Evolutionary conservation across 2,888 invertebrate genomes (phyloP).

Genomic region (Spilarctia lutea): DNA sequence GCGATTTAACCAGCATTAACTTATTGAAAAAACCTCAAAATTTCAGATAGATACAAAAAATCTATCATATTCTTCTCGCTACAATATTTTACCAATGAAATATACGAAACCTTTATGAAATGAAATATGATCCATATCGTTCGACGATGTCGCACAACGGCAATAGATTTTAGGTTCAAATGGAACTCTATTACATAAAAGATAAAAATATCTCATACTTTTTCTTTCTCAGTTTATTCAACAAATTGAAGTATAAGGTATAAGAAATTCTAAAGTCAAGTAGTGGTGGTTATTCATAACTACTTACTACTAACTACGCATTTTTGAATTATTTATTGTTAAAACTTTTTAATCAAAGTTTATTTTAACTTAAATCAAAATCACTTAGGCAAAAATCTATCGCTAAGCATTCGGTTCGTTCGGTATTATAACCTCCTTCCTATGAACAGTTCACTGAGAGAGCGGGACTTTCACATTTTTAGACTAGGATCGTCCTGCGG

Average conservation of each 20-base stretch:
- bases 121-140: constrained; percentile 36
- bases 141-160: constrained; percentile 20
- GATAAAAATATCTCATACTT: neutral
- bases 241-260: neutral
- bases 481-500: no score
- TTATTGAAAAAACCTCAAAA: neutral
- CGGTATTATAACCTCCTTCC: no score
- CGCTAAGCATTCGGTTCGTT: no score
- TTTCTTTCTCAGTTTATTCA: neutral
- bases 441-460: neutral
- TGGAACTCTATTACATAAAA: constrained; percentile 19
- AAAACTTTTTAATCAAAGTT: neutral
- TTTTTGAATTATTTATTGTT: neutral
- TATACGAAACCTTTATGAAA: constrained; percentile 21
- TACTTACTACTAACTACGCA: no score
- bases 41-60: neutral
- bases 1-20: neutral
- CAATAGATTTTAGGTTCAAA: constrained; percentile 27
- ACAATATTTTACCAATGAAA: constrained; percentile 26
- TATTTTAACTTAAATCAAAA: neutral
- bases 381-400: neutral
- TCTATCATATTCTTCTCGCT: constrained; percentile 12
- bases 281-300: neutral
- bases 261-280: neutral
- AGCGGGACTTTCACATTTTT: no score